Conservation (phyloP, 1,140 invertebrate genomes). For the Tetragonula clypearis region DNA sequence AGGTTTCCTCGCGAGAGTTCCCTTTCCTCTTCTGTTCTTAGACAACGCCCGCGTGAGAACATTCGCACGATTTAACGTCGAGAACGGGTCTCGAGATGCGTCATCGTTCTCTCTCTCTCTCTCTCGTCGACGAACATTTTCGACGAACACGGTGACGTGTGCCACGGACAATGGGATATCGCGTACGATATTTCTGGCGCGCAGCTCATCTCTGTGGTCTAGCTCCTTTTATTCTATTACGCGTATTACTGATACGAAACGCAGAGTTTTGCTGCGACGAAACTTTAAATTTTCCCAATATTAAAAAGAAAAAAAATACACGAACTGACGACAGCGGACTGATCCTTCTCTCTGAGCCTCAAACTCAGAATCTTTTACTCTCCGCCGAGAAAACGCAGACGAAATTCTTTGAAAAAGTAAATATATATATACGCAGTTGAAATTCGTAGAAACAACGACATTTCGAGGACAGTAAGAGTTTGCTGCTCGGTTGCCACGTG, state of each 20-base stretch:
- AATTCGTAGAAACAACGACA: not conserved
- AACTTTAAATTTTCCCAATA: not conserved
- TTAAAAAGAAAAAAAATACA: not conserved
- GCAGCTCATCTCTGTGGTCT: not conserved
- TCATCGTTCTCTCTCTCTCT: not conserved
- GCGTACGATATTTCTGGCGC: conserved; percentile 18
- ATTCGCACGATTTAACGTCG: not conserved
- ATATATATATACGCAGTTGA: not conserved
- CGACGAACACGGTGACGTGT: not conserved
- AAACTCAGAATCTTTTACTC: not conserved
- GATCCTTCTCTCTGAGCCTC: too few species aligned
- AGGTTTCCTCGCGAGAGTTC: not conserved
- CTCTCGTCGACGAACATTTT: not conserved
- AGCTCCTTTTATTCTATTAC: not conserved
- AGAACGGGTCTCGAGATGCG: not conserved
- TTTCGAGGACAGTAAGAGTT: not conserved
- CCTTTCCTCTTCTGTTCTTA: not conserved
- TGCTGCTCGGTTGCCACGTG: not conserved
- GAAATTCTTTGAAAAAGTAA: not conserved
- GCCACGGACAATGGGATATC: not conserved
- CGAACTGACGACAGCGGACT: not conserved
- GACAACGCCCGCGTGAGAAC: conserved; percentile 52
- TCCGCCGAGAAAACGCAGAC: not conserved
- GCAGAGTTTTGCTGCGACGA: not conserved
- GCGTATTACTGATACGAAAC: not conserved